Conservation (phyloP, 2,113 vertebrate species). For the Phylloscopus whistleri region DNA sequence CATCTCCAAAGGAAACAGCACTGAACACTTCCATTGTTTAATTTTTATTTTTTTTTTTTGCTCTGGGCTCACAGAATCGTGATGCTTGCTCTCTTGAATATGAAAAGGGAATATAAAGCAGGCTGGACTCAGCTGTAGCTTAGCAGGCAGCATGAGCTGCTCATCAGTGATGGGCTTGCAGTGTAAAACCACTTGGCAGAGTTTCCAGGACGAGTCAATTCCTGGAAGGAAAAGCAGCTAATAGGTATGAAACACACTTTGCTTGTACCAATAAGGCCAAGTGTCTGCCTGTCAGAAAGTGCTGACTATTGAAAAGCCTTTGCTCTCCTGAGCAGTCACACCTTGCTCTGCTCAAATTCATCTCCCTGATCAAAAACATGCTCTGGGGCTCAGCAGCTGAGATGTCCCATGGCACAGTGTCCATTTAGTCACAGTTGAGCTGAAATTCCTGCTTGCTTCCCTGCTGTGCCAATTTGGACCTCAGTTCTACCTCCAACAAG, state of each 20-base stretch:
- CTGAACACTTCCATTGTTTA: conserved; percentile 49
- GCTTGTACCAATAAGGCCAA: not conserved
- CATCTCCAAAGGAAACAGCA: conserved; percentile 59
- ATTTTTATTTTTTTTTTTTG: not conserved
- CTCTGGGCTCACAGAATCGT: not conserved
- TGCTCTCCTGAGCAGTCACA: not conserved
- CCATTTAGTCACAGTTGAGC: not conserved
- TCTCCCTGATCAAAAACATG: not conserved
- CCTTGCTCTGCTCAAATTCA: not conserved
- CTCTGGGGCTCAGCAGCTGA: not conserved
- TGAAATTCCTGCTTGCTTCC: not conserved
- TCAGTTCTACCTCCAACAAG: not conserved
- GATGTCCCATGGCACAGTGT: not conserved
- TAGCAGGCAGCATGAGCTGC: not conserved
- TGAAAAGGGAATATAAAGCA: not conserved
- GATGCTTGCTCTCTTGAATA: not conserved
- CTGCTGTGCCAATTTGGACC: not conserved
- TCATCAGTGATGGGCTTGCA: not conserved
- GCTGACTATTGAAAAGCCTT: not conserved
- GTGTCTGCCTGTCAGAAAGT: not conserved
- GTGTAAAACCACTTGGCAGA: not conserved
- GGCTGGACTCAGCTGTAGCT: not conserved
- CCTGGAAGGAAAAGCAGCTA: not conserved
- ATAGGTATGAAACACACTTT: not conserved
- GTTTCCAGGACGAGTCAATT: not conserved